Conservation (phyloP, 2,888 invertebrate species). For the Octonoba sinensis region DNA sequence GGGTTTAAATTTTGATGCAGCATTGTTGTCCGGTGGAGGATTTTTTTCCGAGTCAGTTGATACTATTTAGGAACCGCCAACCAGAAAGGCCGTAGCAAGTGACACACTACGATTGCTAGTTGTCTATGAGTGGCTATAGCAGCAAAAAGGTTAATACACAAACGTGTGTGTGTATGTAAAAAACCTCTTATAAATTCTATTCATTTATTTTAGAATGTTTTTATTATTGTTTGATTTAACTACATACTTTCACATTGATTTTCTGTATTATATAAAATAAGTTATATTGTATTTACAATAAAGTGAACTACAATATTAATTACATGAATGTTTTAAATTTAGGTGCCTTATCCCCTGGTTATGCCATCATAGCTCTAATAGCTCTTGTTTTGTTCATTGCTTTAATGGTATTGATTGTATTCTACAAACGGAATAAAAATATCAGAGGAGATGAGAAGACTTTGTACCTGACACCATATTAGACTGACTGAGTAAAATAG, state of each 20-base stretch:
- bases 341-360: constrained; percentile 39
- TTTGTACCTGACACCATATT: constrained; percentile 36
- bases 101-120: too few relatives aligned
- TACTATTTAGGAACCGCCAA: too few relatives aligned
- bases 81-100: too few relatives aligned
- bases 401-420: constrained; percentile 25
- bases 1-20: too few relatives aligned
- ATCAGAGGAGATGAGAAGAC: constrained; percentile 31
- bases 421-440: constrained; percentile 33
- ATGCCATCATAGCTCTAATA: constrained; percentile 25
- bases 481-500: not conserved
- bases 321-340: constrained; percentile 2
- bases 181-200: too few relatives aligned
- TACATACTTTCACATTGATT: not conserved
- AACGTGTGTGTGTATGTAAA: too few relatives aligned
- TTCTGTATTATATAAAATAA: too few relatives aligned
- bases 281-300: too few relatives aligned
- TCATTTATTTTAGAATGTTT: not conserved
- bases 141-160: too few relatives aligned
- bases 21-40: too few relatives aligned
- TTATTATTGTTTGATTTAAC: not conserved
- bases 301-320: not conserved
- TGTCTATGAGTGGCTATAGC: too few relatives aligned
- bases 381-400: constrained; percentile 39
- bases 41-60: too few relatives aligned